Conservation (phyloP, 2,113 vertebrate species). For the Microtus richardsoni region DNA sequence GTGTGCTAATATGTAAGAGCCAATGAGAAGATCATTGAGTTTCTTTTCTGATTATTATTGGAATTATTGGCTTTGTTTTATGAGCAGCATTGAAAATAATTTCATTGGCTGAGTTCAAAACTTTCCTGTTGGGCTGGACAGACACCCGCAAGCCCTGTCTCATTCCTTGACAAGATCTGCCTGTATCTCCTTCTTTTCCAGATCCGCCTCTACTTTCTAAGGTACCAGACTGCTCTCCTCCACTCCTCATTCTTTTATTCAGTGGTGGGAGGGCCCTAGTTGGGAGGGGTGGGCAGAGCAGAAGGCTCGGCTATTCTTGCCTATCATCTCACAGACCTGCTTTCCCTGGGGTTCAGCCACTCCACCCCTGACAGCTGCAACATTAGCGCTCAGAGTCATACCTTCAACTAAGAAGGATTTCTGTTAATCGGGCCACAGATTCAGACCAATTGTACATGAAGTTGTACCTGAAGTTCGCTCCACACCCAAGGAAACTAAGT, state of each 20-base stretch:
- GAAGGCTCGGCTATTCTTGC: background rate
- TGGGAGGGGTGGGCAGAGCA: fast-evolving
- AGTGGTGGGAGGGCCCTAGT: background rate
- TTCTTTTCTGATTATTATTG: background rate
- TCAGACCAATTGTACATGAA: background rate
- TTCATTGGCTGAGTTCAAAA: background rate
- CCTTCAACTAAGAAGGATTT: background rate
- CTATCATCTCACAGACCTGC: background rate
- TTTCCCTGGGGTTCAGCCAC: background rate
- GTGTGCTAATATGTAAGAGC: background rate
- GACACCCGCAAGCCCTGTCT: background rate
- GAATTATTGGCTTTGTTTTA: background rate
- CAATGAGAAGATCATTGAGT: conserved; percentile 4
- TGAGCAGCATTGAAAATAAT: conserved; percentile 8
- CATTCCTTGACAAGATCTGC: too few relatives aligned
- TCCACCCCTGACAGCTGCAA: background rate
- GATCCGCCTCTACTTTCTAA: background rate
- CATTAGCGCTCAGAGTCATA: background rate
- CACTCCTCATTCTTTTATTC: background rate
- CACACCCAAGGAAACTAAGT: conserved; percentile 16
- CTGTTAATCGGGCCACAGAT: background rate
- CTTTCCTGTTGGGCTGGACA: background rate
- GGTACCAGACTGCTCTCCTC: background rate
- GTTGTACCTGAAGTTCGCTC: background rate
- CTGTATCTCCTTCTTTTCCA: too few relatives aligned